Evolutionary conservation across 2,797 vertebrate species (phyloP), one percentile per base, ranked within the genome.

Genomic region (Echeneis naucrates): DNA sequence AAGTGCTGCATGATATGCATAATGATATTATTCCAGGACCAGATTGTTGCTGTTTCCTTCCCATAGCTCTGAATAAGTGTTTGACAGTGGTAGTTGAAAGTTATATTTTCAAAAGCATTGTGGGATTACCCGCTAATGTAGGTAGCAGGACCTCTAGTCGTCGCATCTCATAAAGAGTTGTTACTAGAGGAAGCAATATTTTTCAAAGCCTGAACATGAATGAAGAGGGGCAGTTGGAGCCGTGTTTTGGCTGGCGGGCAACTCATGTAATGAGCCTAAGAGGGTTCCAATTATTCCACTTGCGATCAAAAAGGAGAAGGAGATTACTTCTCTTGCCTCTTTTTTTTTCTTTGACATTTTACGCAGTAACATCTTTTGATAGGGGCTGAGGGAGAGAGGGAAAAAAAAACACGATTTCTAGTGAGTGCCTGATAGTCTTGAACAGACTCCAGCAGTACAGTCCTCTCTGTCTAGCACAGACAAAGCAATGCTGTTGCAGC

Each of bases 201-300:
- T 91, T 91, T 94, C 90, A 93, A 92, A 92, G 91, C 82, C 82
- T 53, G 62, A 23, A 89, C 90, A 85, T 90, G 88, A 93, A 91
- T 91, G 82, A 78, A 89, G 69, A 72, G 72, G 92, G 91, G 86
- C 91, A 90, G 85, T 87, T 86, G 83, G 83, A 92, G 88, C 77
- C 56, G 79, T 90, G 91, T 87, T 89, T 92, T 92, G 88, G 91
- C 90, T 93, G 90, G 82, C 87, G 85, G 92, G 92, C 92, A 90
- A 91, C 86, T 88, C 81, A 8, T 90, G 87, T 93, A 94, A 94
- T 94, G 91, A 94, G 92, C 85, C 90, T 93, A 90, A 94, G 90
- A 93, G 92, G 87, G 81, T 89, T 92, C 90, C 92, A 94, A 93
- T 94, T 94, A 94, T 94, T 94, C 89, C 88, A 93, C 90, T 93